phyloP scores from a whole-genome alignment of 2,797 vertebrate genomes.

The Chaenodraco wilsoni region DNA sequence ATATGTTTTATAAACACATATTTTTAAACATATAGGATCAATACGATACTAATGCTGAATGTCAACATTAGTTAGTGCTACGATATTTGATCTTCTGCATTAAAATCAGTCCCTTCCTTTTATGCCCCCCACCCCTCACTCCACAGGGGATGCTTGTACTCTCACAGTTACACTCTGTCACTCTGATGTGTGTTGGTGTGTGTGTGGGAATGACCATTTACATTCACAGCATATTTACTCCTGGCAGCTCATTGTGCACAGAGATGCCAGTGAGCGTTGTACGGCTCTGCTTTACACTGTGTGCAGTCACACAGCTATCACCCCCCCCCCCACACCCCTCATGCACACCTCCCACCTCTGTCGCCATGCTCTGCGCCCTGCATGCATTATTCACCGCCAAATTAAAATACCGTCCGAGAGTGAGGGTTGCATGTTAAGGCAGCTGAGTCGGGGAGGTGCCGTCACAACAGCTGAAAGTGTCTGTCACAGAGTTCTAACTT shows the following conservation, averaged over 20 bases:
- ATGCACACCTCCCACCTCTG: slow-evolving; percentile 49
- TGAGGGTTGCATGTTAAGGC: slow-evolving; percentile 64
- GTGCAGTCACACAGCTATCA: slow-evolving; percentile 53
- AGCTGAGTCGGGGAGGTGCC: slow-evolving; percentile 65
- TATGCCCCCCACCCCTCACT: neutral
- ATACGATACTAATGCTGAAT: neutral
- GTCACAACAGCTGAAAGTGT: slow-evolving; percentile 73
- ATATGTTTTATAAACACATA: too few species aligned
- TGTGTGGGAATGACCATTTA: slow-evolving; percentile 15
- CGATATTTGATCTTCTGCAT: neutral
- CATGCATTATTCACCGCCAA: slow-evolving; percentile 76
- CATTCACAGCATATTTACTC: slow-evolving; percentile 26
- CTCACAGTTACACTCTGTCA: slow-evolving; percentile 1
- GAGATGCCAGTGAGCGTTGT: slow-evolving; percentile 43
- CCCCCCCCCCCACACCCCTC: slow-evolving; percentile 52
- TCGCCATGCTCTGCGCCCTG: slow-evolving; percentile 48
- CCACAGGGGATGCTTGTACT: neutral
- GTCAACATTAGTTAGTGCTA: neutral
- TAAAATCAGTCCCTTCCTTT: neutral
- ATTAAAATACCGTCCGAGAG: slow-evolving; percentile 66
- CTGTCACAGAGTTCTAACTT: slow-evolving; percentile 63
- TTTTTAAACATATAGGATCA: neutral
- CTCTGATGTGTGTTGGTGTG: neutral
- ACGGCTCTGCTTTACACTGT: slow-evolving; percentile 22
- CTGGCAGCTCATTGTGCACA: slow-evolving; percentile 28